Evolutionary conservation across 2,113 vertebrate species (phyloP).

Genomic region (Pontoporia blainvillei): DNA sequence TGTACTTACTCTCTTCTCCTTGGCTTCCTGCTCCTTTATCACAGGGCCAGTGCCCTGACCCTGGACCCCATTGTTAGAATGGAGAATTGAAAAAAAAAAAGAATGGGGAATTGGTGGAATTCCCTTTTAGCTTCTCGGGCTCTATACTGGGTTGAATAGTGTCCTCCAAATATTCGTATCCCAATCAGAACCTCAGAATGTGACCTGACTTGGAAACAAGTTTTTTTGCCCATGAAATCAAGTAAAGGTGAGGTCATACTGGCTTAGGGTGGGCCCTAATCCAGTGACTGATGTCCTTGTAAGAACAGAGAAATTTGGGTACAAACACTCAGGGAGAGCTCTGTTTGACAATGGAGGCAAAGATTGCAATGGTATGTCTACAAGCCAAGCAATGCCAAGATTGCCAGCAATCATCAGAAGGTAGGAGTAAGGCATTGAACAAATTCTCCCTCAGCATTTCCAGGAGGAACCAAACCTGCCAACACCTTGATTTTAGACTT

Average conservation of each 20-base stretch:
- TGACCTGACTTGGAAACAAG: background rate
- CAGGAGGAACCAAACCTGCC: background rate
- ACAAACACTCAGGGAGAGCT: background rate
- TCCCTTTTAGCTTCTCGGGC: background rate
- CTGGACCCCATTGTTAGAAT: background rate
- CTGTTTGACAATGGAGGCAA: background rate
- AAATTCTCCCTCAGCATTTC: background rate
- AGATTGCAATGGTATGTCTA: background rate
- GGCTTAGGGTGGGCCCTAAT: background rate
- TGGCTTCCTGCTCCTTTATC: background rate
- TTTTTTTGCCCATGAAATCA: background rate
- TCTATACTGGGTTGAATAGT: background rate
- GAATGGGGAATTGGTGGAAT: background rate
- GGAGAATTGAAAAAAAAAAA: background rate
- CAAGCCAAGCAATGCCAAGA: background rate
- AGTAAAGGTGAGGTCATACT: background rate
- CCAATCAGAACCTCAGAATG: background rate
- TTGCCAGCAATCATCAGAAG: background rate
- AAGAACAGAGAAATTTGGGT: background rate
- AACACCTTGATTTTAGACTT: background rate
- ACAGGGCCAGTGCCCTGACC: background rate
- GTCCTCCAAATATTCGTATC: background rate
- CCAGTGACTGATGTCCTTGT: background rate
- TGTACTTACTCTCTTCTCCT: background rate
- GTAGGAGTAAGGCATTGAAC: background rate